Conservation (phyloP, 2,113 vertebrate species). For the Megaceryle maxima region DNA sequence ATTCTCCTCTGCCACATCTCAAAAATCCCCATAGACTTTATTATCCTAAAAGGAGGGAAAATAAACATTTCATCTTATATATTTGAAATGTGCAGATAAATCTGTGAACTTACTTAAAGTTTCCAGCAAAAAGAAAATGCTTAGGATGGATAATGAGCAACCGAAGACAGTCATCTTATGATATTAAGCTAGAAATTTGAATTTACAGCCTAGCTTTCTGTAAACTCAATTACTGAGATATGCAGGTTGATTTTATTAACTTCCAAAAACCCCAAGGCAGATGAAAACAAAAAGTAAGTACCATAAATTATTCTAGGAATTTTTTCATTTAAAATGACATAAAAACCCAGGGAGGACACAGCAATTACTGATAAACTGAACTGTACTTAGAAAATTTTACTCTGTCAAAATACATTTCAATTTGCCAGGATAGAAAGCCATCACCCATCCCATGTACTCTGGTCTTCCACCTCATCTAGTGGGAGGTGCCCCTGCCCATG, state of each 20-base stretch:
- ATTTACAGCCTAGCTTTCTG: neutral
- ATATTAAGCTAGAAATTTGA: conserved; percentile 23
- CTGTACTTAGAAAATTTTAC: neutral
- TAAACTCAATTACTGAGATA: conserved; percentile 33
- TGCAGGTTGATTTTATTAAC: conserved; percentile 36
- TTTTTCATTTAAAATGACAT: conserved; percentile 11
- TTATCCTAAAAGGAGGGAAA: conserved; percentile 29
- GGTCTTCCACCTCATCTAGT: neutral
- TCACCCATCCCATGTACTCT: neutral
- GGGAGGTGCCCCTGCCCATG: neutral
- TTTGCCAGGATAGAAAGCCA: neutral
- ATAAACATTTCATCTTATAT: neutral
- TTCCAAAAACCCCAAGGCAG: neutral
- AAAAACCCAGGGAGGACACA: neutral
- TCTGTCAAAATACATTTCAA: conserved; percentile 3
- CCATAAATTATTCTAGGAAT: neutral
- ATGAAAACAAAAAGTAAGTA: neutral
- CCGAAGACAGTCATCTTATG: neutral
- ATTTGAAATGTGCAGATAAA: neutral
- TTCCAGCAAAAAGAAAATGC: conserved; percentile 11
- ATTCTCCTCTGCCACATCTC: neutral
- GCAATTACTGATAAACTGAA: neutral
- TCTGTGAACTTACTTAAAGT: neutral
- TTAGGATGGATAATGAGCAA: conserved; percentile 23
- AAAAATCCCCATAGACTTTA: conserved; percentile 6